These are phyloP conservation scores for Agriopis leucophaearia DNA, from an alignment of 2,888 invertebrate genomes.

Conservation along the genomic window DNA sequence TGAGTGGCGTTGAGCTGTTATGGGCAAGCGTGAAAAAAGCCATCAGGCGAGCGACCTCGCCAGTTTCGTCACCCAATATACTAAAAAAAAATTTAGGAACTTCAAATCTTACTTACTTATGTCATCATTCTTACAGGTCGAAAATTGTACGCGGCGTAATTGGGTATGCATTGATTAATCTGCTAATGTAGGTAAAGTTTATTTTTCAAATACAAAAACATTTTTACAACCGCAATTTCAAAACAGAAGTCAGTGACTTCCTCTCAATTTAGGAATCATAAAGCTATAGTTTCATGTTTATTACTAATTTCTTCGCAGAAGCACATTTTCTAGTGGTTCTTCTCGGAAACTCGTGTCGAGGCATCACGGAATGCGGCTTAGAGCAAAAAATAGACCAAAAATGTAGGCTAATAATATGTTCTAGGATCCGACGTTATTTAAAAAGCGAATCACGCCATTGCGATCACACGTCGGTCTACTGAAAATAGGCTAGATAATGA, in stretches of 20 bases:
- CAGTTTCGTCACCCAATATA: no score
- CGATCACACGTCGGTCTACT: slow-evolving; percentile 33
- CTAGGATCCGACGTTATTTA: slow-evolving; percentile 45
- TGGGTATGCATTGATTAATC: not conserved
- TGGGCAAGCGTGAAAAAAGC: no score
- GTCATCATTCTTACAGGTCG: not conserved
- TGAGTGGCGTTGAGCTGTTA: no score
- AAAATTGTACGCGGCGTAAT: not conserved
- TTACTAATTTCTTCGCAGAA: slow-evolving; percentile 43
- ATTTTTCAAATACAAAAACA: not conserved
- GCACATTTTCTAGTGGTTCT: slow-evolving; percentile 38
- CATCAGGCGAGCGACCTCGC: no score
- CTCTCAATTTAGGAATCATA: slow-evolving; percentile 39
- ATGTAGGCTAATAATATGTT: slow-evolving; percentile 49
- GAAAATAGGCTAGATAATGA: slow-evolving; percentile 28
- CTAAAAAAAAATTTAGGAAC: no score
- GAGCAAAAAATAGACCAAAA: slow-evolving; percentile 47
- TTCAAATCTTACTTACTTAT: not conserved
- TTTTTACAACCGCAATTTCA: slow-evolving; percentile 1
- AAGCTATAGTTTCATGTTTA: slow-evolving; percentile 23
- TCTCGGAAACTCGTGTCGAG: slow-evolving; percentile 41
- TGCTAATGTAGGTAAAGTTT: no score
- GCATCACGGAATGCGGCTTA: slow-evolving; percentile 45
- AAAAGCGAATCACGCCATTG: slow-evolving; percentile 43
- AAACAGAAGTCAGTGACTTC: slow-evolving; percentile 26